These are phyloP conservation scores for Hirtodrosophila trivittata DNA, from an alignment of 2,888 invertebrate genomes.

Conservation along the genomic window DNA sequence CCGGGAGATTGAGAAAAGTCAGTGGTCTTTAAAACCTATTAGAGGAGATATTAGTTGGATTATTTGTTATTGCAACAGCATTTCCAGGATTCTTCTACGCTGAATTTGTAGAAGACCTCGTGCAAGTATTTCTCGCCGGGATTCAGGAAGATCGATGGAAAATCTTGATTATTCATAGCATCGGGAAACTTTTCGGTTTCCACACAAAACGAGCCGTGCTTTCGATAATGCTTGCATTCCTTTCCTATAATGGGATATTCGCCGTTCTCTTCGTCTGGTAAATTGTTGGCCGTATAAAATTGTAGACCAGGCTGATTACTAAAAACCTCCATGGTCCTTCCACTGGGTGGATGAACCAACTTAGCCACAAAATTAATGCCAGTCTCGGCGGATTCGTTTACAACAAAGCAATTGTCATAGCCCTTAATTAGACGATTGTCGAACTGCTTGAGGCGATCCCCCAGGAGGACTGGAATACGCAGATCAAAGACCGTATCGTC, in stretches of 20 bases:
- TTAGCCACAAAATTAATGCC: slow-evolving; percentile 51
- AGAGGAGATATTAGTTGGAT: no score
- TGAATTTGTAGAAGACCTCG: slow-evolving; percentile 65
- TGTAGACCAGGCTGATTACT: slow-evolving; percentile 96
- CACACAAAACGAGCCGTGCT: slow-evolving; percentile 92
- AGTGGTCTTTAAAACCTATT: no score
- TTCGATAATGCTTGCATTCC: slow-evolving; percentile 87
- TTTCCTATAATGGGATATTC: slow-evolving; percentile 88
- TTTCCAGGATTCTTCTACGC: slow-evolving; percentile 64
- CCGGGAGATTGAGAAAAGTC: no score
- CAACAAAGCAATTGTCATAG: slow-evolving; percentile 68
- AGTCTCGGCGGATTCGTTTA: slow-evolving; percentile 44
- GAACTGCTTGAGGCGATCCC: slow-evolving; percentile 87
- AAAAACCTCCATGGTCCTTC: slow-evolving; percentile 90
- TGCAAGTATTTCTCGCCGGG: slow-evolving; percentile 86
- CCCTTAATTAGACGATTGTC: slow-evolving; percentile 81
- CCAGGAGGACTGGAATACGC: slow-evolving; percentile 87
- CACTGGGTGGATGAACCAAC: slow-evolving; percentile 86
- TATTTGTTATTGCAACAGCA: slow-evolving; percentile 50
- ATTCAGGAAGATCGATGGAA: slow-evolving; percentile 89
- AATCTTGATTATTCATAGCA: slow-evolving; percentile 91
- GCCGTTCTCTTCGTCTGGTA: slow-evolving; percentile 87
- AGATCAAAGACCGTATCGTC: slow-evolving; percentile 87
- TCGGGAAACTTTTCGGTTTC: slow-evolving; percentile 97
- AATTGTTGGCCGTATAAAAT: slow-evolving; percentile 92